A percentile compares a stretch with the other conserved stretches of the same genome.
phyloP scores from a whole-genome alignment of 2,888 invertebrate species.

The Corbicula japonica region DNA sequence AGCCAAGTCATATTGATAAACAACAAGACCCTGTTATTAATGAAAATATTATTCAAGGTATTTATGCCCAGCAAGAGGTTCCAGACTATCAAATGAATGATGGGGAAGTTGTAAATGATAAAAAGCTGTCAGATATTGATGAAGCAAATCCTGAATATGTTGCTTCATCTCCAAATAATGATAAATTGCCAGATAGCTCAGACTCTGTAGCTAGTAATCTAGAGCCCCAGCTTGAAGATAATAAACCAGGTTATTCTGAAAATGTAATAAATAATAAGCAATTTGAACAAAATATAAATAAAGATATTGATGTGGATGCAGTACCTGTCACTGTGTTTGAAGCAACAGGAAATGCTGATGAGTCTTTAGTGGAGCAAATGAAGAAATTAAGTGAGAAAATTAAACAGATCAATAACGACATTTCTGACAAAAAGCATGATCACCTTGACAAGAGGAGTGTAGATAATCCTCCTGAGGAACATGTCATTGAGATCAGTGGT shows the following conservation, averaged over 20 bases:
- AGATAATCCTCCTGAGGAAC: conserved; percentile 1
- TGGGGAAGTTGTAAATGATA: conserved; percentile 16
- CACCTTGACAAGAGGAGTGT: neutral
- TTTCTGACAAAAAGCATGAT: neutral
- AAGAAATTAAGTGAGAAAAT: conserved; percentile 59
- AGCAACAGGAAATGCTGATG: conserved; percentile 52
- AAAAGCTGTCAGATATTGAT: neutral
- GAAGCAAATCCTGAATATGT: conserved; percentile 5
- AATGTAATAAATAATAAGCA: neutral
- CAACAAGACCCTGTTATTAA: too few relatives aligned
- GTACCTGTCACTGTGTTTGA: conserved; percentile 24
- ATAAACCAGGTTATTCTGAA: neutral
- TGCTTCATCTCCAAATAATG: conserved; percentile 4
- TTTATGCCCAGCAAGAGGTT: too few relatives aligned
- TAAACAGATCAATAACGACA: conserved; percentile 13
- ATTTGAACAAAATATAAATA: neutral
- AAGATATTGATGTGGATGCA: neutral
- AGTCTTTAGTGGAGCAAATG: conserved; percentile 52
- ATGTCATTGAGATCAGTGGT: neutral
- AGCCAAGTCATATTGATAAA: too few relatives aligned
- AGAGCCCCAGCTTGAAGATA: neutral
- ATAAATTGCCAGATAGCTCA: neutral
- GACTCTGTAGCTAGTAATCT: conserved; percentile 15
- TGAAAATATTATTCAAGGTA: too few relatives aligned
- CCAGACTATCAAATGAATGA: too few relatives aligned